A percentile compares a stretch with the other conserved stretches of the same genome.
Evolutionary conservation across 1,140 invertebrate species (phyloP).

Genomic region (Pseudomyrmex flavicornis): DNA sequence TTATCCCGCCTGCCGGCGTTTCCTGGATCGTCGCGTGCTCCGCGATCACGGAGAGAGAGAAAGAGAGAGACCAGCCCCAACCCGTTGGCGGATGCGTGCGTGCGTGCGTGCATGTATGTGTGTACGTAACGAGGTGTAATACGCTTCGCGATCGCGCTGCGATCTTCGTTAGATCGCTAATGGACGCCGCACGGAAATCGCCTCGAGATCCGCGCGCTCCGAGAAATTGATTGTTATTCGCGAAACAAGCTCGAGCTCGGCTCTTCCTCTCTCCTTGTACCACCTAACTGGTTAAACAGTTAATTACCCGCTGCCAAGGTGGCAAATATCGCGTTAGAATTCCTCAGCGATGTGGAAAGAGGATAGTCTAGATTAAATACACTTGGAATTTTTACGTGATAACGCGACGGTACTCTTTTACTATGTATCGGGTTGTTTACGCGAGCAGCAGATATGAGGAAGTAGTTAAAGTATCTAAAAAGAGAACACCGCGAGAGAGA

Average conservation of each 20-base stretch:
- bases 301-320: background rate
- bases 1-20: slow-evolving; percentile 67
- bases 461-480: slow-evolving; percentile 51
- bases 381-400: background rate
- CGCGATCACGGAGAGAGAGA: slow-evolving; percentile 18
- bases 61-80: slow-evolving; percentile 30
- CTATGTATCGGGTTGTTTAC: slow-evolving; percentile 7
- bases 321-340: background rate
- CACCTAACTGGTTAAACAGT: background rate
- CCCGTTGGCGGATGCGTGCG: background rate
- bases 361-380: background rate
- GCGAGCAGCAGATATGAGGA: slow-evolving; percentile 48
- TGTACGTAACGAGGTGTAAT: slow-evolving; percentile 57
- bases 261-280: background rate
- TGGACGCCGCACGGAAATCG: slow-evolving; percentile 50
- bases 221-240: slow-evolving; percentile 17
- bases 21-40: slow-evolving; percentile 75
- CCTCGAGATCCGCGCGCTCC: slow-evolving; percentile 19
- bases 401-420: slow-evolving; percentile 11
- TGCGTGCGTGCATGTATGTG: slow-evolving; percentile 1
- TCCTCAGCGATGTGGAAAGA: background rate
- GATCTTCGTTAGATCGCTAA: slow-evolving; percentile 61
- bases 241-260: background rate
- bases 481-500: slow-evolving; percentile 5
- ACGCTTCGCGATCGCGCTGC: slow-evolving; percentile 31